Evolutionary conservation across 1,140 invertebrate genomes (phyloP).

Genomic region (Drosophila saltans): DNA sequence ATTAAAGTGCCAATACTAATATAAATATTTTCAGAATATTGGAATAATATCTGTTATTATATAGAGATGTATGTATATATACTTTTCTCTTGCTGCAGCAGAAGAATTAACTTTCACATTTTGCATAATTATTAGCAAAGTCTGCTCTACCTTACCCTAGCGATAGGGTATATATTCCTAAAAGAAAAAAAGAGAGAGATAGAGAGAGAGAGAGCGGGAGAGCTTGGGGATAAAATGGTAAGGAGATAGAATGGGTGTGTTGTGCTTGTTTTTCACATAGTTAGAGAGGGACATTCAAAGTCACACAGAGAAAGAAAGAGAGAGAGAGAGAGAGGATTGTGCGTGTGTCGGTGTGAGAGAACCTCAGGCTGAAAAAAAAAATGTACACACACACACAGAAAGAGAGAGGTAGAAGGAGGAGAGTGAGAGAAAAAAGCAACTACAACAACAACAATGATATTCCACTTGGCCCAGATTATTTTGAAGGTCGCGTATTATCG

Average conservation of each 20-base stretch:
- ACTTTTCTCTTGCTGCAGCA: too few relatives aligned
- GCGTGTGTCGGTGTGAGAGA: conserved; percentile 9
- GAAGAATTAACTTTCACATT: too few relatives aligned
- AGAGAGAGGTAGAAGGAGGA: not conserved
- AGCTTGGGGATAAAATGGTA: not conserved
- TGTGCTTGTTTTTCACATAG: not conserved
- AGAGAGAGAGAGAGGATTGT: not conserved
- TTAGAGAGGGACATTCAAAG: conserved; percentile 10
- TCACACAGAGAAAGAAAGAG: not conserved
- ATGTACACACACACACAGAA: conserved; percentile 9
- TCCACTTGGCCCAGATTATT: conserved; percentile 83
- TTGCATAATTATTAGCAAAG: too few relatives aligned
- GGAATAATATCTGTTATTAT: too few relatives aligned
- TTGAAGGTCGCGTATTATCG: conserved; percentile 82
- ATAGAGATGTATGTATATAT: too few relatives aligned
- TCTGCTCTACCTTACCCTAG: not conserved
- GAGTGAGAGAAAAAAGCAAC: not conserved
- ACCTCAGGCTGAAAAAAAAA: conserved; percentile 26
- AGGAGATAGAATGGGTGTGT: not conserved
- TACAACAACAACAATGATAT: conserved; percentile 53
- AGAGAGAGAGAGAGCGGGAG: not conserved
- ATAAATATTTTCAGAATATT: too few relatives aligned
- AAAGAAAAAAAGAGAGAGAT: not conserved
- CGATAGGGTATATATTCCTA: not conserved
- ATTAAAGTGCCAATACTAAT: too few relatives aligned